Evolutionary conservation across 2,797 vertebrate genomes (phyloP), one percentile per base, ranked within the genome.

Genomic region (Spondyliosoma cantharus): DNA sequence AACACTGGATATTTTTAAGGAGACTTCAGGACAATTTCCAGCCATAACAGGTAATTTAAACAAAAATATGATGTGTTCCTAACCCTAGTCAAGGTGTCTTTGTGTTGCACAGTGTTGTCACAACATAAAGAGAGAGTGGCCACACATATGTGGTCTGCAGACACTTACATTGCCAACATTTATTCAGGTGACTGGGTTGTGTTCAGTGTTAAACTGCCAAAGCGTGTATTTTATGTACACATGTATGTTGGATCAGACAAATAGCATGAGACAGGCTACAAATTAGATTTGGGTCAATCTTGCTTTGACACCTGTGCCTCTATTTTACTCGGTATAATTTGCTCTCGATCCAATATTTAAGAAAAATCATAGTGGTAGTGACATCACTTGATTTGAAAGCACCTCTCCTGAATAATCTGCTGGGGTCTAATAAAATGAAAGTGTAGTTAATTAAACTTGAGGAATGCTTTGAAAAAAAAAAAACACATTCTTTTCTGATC

Each of bases 381-480:
- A 29, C 42, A 50, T n/a, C 20, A 16, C 49, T 29, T 71, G 43
- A 60, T 7, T 64, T 29, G 5, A 53, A 76, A 27, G n/a, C 19
- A 25, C 5, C 56, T 45, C 1, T 24, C 8, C n/a, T 67, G 24
- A 45, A 63, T 52, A 22, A 49, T 69, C 24, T 63, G 48, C 19
- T 19, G 5, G 22, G 67, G 20, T 68, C 25, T 32, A 45, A 58
- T 20, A 3, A 76, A 48, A 61, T 25, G 3, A 20, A 43, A 59
- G 24, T 43, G 7, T 53, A 25, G 56, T 13, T 49, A 22, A 69
- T 75, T 45, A 37, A 54, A 71, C 45, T 16, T 25, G 17, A 73
- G 48, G 61, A 84, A 77, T 64, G 52, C 71, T 65, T 45, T 37
- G 8, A 37, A 37, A 37, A 29, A 45, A 29, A 65, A 43, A 45